These are phyloP conservation scores for Aythya fuligula DNA, from an alignment of 2,797 vertebrate genomes.

Conservation along the genomic window DNA sequence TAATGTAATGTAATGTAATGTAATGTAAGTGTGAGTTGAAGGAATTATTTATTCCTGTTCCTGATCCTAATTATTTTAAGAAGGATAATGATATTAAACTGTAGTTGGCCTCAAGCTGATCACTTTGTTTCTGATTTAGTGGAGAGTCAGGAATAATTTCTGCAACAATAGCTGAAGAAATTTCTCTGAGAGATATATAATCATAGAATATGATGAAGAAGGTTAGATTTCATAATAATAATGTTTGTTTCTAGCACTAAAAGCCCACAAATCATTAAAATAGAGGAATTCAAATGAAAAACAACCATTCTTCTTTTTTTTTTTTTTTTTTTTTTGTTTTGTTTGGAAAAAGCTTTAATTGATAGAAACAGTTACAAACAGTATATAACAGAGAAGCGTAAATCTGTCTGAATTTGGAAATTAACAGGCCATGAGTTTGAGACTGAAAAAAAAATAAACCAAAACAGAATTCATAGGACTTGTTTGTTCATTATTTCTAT, in stretches of 20 bases:
- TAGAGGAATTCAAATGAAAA: neutral
- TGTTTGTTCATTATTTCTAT: neutral
- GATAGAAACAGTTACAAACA: neutral
- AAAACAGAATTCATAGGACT: neutral
- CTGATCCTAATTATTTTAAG: neutral
- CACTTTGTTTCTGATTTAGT: neutral
- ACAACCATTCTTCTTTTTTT: too few relatives aligned
- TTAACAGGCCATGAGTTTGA: neutral
- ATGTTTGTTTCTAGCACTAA: neutral
- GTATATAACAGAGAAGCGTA: neutral
- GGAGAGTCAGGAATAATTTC: neutral
- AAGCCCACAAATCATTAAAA: neutral
- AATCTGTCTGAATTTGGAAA: neutral
- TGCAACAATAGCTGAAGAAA: neutral
- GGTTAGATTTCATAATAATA: neutral
- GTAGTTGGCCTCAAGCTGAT: neutral
- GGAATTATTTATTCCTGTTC: neutral
- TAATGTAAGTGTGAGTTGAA: neutral
- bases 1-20: too few relatives aligned
- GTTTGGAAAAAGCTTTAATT: neutral
- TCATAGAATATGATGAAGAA: neutral
- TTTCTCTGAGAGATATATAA: neutral
- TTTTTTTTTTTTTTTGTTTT: too few relatives aligned
- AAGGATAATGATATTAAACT: neutral
- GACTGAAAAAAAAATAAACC: neutral